These are phyloP conservation scores for Pangasianodon hypophthalmus DNA, from an alignment of 2,113 vertebrate genomes.

Conservation along the genomic window DNA sequence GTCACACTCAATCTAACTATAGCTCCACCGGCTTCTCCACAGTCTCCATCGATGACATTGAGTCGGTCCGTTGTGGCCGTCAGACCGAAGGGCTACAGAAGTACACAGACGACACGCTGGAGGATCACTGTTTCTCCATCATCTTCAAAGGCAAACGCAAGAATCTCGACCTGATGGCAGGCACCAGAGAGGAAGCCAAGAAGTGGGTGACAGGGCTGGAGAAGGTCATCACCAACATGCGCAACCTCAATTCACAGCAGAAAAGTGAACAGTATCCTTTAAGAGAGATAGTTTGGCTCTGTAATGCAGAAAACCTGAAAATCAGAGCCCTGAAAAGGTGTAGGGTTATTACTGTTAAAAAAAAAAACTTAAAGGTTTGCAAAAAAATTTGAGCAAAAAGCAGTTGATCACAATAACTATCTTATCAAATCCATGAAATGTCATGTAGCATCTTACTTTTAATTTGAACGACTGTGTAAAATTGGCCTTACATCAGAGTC, in stretches of 20 bases:
- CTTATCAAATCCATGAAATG: neutral
- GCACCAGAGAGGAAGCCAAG: constrained; percentile 67
- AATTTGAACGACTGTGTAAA: neutral
- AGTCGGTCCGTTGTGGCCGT: constrained; percentile 86
- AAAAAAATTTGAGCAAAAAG: neutral
- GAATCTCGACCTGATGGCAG: constrained; percentile 87
- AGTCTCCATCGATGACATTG: constrained; percentile 92
- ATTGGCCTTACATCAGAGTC: constrained; percentile 74
- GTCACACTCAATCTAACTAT: neutral
- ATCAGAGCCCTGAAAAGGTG: neutral
- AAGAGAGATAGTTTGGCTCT: neutral
- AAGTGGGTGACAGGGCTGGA: constrained; percentile 82
- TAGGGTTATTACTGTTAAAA: neutral
- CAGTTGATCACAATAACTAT: neutral
- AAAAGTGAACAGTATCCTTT: constrained; percentile 96
- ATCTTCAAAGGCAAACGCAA: constrained; percentile 86
- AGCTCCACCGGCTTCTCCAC: constrained; percentile 31
- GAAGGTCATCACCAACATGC: constrained; percentile 82
- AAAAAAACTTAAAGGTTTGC: neutral
- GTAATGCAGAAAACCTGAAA: neutral
- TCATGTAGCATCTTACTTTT: neutral
- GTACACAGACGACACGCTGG: constrained; percentile 73
- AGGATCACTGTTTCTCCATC: constrained; percentile 90
- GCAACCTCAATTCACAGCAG: constrained; percentile 81
- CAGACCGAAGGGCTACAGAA: constrained; percentile 88